These are phyloP conservation scores for Ferdinandea cuprea DNA, from an alignment of 2,888 invertebrate species.

Conservation along the genomic window DNA sequence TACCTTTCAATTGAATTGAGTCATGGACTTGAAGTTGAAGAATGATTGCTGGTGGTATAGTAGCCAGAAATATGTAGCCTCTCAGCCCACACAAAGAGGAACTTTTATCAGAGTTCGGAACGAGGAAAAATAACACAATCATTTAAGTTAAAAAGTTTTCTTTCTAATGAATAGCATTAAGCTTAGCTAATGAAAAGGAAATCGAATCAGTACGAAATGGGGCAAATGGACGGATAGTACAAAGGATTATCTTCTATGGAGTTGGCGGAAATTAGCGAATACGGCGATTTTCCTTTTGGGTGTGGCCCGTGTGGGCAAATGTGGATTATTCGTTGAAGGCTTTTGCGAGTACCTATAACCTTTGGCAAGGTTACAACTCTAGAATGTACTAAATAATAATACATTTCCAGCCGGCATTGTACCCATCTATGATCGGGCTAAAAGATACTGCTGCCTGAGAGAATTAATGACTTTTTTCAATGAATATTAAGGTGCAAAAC, in stretches of 20 bases:
- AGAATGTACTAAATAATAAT: too few species aligned
- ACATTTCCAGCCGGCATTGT: too few species aligned
- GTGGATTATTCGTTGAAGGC: too few species aligned
- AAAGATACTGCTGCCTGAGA: too few species aligned
- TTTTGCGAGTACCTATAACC: too few species aligned
- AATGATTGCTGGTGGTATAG: not conserved
- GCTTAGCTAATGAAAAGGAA: not conserved
- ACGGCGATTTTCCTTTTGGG: too few species aligned
- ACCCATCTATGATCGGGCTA: too few species aligned
- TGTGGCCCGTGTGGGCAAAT: too few species aligned
- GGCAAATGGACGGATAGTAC: not conserved
- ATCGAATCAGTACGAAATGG: not conserved
- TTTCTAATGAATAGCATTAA: not conserved
- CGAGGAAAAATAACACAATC: not conserved
- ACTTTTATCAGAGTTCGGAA: not conserved
- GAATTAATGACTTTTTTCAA: too few species aligned
- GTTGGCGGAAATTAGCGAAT: not conserved
- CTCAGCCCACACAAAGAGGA: not conserved
- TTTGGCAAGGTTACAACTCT: too few species aligned
- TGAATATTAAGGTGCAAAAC: too few species aligned
- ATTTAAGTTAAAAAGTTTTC: slow-evolving; percentile 1
- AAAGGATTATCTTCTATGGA: not conserved
- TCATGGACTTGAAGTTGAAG: not conserved
- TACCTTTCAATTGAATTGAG: slow-evolving; percentile 3
- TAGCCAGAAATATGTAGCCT: not conserved